Conservation (phyloP, 2,113 vertebrate species). For the Anolis sagrei region DNA sequence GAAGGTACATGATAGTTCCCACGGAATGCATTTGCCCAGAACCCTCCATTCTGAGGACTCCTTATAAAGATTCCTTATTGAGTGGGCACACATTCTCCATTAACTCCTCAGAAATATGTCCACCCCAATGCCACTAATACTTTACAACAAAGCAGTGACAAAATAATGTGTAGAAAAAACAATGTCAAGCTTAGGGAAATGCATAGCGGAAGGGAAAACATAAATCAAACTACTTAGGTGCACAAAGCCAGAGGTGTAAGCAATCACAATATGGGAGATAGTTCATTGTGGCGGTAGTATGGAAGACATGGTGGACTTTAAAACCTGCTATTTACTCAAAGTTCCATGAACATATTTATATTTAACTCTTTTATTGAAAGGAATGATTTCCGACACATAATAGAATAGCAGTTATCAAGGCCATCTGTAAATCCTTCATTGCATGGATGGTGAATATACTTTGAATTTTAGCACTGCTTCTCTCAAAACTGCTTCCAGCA, state of each 20-base stretch:
- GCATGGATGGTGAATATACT: too few relatives aligned
- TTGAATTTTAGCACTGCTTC: too few relatives aligned
- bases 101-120: neutral
- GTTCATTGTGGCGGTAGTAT: neutral
- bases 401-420: neutral
- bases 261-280: neutral
- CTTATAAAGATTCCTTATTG: neutral
- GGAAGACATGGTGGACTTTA: neutral
- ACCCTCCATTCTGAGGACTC: too few relatives aligned
- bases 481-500: too few relatives aligned
- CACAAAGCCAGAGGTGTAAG: neutral
- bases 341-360: neutral
- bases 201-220: too few relatives aligned
- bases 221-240: too few relatives aligned
- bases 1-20: neutral
- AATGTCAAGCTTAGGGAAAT: too few relatives aligned
- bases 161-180: too few relatives aligned
- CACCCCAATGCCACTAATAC: neutral
- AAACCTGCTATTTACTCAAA: neutral
- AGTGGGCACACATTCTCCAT: neutral
- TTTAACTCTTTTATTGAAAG: neutral
- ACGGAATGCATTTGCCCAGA: neutral
- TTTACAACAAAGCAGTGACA: neutral
- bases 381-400: neutral
- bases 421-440: too few relatives aligned